Evolutionary conservation across 2,888 invertebrate species (phyloP), one percentile per base, ranked within the genome.

Genomic region (Rosalia funebris): DNA sequence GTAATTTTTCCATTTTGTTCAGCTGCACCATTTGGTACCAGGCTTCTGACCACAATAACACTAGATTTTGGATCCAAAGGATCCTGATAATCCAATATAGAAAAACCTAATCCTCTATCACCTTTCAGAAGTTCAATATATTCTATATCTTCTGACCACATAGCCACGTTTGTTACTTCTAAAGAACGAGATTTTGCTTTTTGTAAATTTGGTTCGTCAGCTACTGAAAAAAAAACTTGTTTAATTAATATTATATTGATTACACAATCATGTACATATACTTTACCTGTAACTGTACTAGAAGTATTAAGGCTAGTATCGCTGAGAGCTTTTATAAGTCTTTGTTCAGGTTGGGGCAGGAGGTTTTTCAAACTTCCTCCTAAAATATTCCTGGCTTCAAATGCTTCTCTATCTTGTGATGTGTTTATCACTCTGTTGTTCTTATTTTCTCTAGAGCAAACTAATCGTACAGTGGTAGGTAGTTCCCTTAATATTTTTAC

Each of bases 11-110:
- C 97, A 78, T 96, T 95, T 69, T 91, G 88, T 83, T 97, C 96
- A 11, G 99, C 99, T n/a, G 95, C 93, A 31, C 99, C 99, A 58
- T 97, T 96, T 25, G 98, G 98, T 56, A 99, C 98, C 69, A 99
- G 86, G 78, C 97, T 97, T 74, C 97, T 88, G 72, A 98, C 95
- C 66, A 98, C 97, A 82, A 98, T 98, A 71, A 98, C 96, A 70
- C 96, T 96, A 75, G 96, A 94, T 75, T 91, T 91, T 57, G 95
- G 89, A 84, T 98, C 97, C 77, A 96, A 86, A 36, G 98, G 98
- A 84, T 99, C 98, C 88, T 96, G 96, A 83, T 96, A 96, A 83
- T 96, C 99, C 66, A 99, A 87, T 77, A 99, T 96, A 71, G 97
- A 97, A 85, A 99, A 99, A 65, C 99, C 99, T 63, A 99, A 89